Conservation (phyloP, 2,113 vertebrate species). For the Cairina moschata region DNA sequence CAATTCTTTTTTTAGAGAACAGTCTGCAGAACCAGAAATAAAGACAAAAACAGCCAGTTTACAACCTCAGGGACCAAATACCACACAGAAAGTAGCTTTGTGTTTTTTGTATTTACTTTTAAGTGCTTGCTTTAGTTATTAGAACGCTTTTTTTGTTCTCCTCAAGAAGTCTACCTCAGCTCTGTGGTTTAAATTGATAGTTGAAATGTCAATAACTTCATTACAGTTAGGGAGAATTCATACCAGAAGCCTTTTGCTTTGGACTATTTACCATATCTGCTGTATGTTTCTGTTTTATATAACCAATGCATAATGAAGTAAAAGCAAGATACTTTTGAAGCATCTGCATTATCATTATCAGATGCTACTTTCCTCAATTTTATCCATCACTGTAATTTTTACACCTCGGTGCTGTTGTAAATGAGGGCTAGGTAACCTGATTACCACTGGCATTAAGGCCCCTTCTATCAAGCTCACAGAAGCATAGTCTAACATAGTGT, state of each 20-base stretch:
- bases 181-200: neutral
- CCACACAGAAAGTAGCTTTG: constrained; percentile 22
- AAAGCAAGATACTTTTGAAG: neutral
- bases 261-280: neutral
- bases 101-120: neutral
- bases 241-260: neutral
- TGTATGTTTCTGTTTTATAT: neutral
- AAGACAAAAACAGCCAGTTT: constrained; percentile 48
- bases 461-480: neutral
- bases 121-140: constrained; percentile 19
- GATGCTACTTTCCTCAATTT: neutral
- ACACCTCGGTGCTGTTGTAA: neutral
- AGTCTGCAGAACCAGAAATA: constrained; percentile 46
- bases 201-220: neutral
- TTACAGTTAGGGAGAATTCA: neutral
- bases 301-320: neutral
- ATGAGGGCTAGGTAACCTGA: neutral
- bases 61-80: constrained; percentile 27
- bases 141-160: neutral
- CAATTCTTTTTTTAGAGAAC: constrained; percentile 41
- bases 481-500: neutral
- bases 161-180: neutral
- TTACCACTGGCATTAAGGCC: neutral
- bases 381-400: neutral
- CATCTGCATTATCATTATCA: neutral